phyloP scores from a whole-genome alignment of 2,888 invertebrate genomes.

The Drosophila subsilvestris region DNA sequence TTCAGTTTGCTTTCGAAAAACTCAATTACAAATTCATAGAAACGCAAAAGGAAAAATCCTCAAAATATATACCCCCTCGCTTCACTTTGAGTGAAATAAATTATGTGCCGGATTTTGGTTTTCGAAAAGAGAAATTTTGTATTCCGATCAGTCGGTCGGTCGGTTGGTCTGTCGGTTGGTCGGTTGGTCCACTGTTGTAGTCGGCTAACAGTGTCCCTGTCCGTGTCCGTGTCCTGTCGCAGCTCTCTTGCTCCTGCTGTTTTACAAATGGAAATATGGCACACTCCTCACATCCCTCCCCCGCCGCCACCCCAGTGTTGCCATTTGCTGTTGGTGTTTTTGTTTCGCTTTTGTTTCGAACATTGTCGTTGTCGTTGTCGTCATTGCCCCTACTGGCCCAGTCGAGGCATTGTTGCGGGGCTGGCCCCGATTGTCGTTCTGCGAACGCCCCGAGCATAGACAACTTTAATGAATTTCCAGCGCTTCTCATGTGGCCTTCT shows the following conservation, averaged over 20 bases:
- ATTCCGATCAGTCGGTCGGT: slow-evolving; percentile 17
- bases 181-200: slow-evolving; percentile 43
- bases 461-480: slow-evolving; percentile 75
- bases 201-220: slow-evolving; percentile 33
- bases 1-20: not conserved
- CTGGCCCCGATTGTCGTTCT: slow-evolving; percentile 76
- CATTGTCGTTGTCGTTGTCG: slow-evolving; percentile 66
- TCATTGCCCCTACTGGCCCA: slow-evolving; percentile 67
- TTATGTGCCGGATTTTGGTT: slow-evolving; percentile 23
- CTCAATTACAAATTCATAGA: not conserved
- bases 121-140: slow-evolving; percentile 31
- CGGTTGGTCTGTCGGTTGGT: not conserved
- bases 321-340: slow-evolving; percentile 54
- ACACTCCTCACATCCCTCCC: slow-evolving; percentile 3
- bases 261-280: slow-evolving; percentile 53
- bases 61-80: slow-evolving; percentile 21
- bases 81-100: slow-evolving; percentile 42
- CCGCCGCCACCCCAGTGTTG: slow-evolving; percentile 29
- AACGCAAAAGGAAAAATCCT: slow-evolving; percentile 27
- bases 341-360: slow-evolving; percentile 67
- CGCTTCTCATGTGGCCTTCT: slow-evolving; percentile 50
- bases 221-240: slow-evolving; percentile 36
- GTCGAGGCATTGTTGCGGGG: slow-evolving; percentile 65
- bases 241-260: slow-evolving; percentile 48
- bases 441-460: slow-evolving; percentile 77